These are phyloP conservation scores for Listronotus bonariensis DNA, from an alignment of 1,140 invertebrate species.

Conservation along the genomic window DNA sequence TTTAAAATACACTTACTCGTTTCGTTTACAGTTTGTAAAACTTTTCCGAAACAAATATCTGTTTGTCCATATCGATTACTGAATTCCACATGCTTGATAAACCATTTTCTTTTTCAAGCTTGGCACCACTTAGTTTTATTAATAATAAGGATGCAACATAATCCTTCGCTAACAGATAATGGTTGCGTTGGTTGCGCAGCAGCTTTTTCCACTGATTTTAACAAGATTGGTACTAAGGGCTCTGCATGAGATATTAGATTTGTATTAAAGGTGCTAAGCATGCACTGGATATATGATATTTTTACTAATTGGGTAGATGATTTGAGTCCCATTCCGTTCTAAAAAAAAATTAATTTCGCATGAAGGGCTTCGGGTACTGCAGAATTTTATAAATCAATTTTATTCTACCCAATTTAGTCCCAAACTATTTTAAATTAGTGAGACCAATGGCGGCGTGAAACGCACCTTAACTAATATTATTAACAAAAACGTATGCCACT, in stretches of 20 bases:
- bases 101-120: conserved; percentile 63
- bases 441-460: no score
- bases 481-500: no score
- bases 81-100: conserved; percentile 69
- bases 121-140: conserved; percentile 65
- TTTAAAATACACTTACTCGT: conserved; percentile 61
- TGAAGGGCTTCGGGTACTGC: no score
- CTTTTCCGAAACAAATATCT: conserved; percentile 82
- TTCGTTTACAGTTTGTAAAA: conserved; percentile 64
- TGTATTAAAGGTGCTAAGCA: conserved; percentile 66
- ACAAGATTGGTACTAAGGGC: conserved; percentile 63
- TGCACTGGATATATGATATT: conserved; percentile 76
- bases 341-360: no score
- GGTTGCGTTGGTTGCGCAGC: conserved; percentile 66
- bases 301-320: conserved; percentile 77
- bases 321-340: conserved; percentile 80
- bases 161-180: conserved; percentile 74
- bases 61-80: conserved; percentile 74
- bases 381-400: no score
- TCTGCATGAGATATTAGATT: conserved; percentile 59
- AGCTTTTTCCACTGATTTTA: conserved; percentile 74
- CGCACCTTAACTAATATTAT: no score
- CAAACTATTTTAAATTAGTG: no score
- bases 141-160: conserved; percentile 77
- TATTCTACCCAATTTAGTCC: no score